phyloP scores from a whole-genome alignment of 1,140 invertebrate genomes.

The Gryon sp. region DNA sequence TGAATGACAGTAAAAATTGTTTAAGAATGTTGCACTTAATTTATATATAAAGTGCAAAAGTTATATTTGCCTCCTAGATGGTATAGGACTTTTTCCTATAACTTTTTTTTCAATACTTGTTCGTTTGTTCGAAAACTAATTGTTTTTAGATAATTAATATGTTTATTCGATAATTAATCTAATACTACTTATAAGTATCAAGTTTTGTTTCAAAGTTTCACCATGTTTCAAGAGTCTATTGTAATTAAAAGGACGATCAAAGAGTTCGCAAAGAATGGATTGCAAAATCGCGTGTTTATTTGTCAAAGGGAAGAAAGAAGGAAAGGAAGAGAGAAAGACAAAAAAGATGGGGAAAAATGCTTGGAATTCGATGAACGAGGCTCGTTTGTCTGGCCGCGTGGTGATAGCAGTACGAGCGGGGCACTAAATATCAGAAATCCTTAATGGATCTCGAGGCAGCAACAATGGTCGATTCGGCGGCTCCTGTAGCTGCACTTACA shows the following conservation, averaged over 20 bases:
- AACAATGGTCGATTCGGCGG: constrained; percentile 70
- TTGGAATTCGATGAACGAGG: constrained; percentile 60
- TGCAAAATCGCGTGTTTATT: constrained; percentile 20
- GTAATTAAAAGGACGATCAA: background rate
- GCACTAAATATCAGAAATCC: constrained; percentile 71
- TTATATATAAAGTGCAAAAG: too few relatives aligned
- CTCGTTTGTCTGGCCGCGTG: constrained; percentile 57
- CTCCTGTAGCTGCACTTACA: constrained; percentile 63
- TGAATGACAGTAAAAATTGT: too few relatives aligned
- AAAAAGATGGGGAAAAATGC: constrained; percentile 28
- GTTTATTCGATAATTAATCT: too few relatives aligned
- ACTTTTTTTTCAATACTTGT: too few relatives aligned
- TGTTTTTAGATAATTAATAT: too few relatives aligned
- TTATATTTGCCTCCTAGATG: too few relatives aligned
- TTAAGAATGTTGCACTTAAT: too few relatives aligned
- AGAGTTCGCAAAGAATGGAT: background rate
- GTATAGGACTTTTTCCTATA: too few relatives aligned
- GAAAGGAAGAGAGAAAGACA: background rate
- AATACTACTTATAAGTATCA: too few relatives aligned
- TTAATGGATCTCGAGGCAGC: constrained; percentile 71
- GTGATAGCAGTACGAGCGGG: constrained; percentile 48
- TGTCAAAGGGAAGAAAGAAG: constrained; percentile 5
- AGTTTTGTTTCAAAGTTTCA: too few relatives aligned
- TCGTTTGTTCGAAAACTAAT: too few relatives aligned
- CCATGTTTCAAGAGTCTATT: too few relatives aligned